Conservation (phyloP, 1,140 invertebrate species). For the Drosophila parvula region DNA sequence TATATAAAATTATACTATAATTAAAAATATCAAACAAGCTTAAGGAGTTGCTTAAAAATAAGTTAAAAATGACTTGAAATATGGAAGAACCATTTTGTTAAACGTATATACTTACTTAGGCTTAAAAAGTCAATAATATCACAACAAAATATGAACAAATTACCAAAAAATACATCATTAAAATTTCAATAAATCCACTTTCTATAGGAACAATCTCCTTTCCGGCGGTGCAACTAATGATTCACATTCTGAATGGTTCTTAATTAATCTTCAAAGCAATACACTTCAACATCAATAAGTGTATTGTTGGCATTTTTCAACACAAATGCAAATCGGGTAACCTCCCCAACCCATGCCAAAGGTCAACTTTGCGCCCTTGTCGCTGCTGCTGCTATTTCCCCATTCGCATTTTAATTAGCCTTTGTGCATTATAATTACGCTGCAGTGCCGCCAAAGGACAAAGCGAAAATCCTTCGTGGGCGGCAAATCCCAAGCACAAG, state of each 20-base stretch:
- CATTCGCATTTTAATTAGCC: conserved; percentile 40
- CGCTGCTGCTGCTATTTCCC: conserved; percentile 2
- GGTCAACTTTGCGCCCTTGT: background rate
- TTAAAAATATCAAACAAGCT: too few relatives aligned
- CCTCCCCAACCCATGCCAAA: background rate
- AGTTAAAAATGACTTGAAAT: background rate
- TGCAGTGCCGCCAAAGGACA: conserved; percentile 26
- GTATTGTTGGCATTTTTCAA: conserved; percentile 10
- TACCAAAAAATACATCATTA: background rate
- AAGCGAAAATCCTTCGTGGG: conserved; percentile 13
- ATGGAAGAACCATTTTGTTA: too few relatives aligned
- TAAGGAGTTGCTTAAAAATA: background rate
- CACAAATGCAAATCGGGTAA: conserved; percentile 10
- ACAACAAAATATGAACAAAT: too few relatives aligned
- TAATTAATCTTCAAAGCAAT: conserved; percentile 4
- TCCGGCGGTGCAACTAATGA: background rate
- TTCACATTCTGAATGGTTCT: conserved; percentile 4
- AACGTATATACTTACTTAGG: too few relatives aligned
- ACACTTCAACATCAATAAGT: conserved; percentile 13
- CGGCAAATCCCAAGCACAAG: conserved; percentile 5
- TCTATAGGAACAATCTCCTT: too few relatives aligned
- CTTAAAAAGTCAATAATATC: too few relatives aligned
- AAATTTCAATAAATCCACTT: too few relatives aligned
- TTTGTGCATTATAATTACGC: conserved; percentile 45
- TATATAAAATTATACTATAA: too few relatives aligned